These are phyloP conservation scores for Acanthopleura granulata DNA, from an alignment of 2,888 invertebrate species.

Conservation along the genomic window DNA sequence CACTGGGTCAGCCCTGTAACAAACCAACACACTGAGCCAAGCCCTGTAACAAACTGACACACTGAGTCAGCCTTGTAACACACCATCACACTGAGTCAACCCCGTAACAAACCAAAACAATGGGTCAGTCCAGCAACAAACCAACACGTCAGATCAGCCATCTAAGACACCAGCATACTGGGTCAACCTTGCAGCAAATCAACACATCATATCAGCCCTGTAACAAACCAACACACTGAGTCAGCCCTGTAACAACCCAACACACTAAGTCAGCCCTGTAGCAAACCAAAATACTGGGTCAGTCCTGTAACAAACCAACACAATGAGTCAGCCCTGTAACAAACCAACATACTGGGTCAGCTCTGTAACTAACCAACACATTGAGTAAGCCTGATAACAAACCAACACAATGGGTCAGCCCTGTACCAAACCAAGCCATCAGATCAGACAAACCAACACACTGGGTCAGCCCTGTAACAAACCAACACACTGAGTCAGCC, in stretches of 20 bases:
- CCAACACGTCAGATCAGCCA: no score
- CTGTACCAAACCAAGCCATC: neutral
- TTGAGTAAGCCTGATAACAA: constrained; percentile 55
- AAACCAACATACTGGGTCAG: constrained; percentile 69
- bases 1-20: neutral
- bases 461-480: neutral
- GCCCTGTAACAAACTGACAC: neutral
- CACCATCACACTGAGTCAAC: neutral
- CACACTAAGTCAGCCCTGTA: neutral
- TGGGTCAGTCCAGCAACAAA: no score
- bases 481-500: neutral
- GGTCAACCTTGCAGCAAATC: neutral
- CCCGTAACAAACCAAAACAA: no score
- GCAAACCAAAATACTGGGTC: neutral
- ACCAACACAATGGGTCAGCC: neutral
- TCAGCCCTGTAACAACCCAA: neutral
- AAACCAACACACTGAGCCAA: neutral
- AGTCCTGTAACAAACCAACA: neutral
- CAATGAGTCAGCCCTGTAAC: neutral
- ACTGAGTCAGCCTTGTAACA: neutral
- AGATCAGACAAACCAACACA: neutral
- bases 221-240: neutral
- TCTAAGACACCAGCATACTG: no score
- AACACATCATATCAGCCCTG: no score
- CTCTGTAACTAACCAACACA: constrained; percentile 82